A percentile compares a stretch with the other conserved stretches of the same genome.
These are phyloP conservation scores for Rostratula benghalensis DNA, from an alignment of 2,113 vertebrate species.

Conservation along the genomic window DNA sequence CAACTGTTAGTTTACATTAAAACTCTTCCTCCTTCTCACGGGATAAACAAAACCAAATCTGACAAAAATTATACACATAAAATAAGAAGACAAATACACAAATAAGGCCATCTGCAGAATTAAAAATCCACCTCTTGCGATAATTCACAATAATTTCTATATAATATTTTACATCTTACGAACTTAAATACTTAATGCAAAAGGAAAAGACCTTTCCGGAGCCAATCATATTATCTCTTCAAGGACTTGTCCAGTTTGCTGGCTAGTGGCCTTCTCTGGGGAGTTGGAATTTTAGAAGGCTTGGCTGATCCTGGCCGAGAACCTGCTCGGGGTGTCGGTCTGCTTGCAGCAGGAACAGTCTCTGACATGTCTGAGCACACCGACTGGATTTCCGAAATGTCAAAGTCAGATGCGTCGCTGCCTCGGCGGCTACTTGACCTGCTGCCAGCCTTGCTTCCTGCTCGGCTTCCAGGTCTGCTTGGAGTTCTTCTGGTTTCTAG, in stretches of 20 bases:
- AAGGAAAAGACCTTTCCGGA: constrained; percentile 68
- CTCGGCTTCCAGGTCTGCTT: constrained; percentile 85
- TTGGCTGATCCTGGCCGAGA: constrained; percentile 85
- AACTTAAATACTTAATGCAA: constrained; percentile 90
- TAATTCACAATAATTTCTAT: constrained; percentile 93
- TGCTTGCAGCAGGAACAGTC: constrained; percentile 81
- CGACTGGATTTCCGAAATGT: constrained; percentile 98
- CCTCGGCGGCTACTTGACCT: constrained; percentile 93
- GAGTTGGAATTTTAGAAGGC: constrained; percentile 96
- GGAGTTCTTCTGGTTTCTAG: constrained; percentile 83
- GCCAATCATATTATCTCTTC: constrained; percentile 90
- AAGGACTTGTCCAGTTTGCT: constrained; percentile 90
- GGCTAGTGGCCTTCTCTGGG: constrained; percentile 86
- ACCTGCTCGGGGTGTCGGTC: constrained; percentile 81
- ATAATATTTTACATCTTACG: constrained; percentile 97
- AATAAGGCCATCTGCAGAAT: constrained; percentile 90
- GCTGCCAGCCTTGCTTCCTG: constrained; percentile 95
- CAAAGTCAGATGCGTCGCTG: constrained; percentile 97
- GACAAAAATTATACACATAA: constrained; percentile 89
- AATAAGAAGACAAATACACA: constrained; percentile 96
- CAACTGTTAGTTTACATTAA: constrained; percentile 83
- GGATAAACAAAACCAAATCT: constrained; percentile 78
- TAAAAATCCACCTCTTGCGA: constrained; percentile 87
- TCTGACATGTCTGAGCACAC: constrained; percentile 92
- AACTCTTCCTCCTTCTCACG: constrained; percentile 74